phyloP scores from a whole-genome alignment of 2,113 vertebrate genomes.

The Poeciliopsis retropinna region DNA sequence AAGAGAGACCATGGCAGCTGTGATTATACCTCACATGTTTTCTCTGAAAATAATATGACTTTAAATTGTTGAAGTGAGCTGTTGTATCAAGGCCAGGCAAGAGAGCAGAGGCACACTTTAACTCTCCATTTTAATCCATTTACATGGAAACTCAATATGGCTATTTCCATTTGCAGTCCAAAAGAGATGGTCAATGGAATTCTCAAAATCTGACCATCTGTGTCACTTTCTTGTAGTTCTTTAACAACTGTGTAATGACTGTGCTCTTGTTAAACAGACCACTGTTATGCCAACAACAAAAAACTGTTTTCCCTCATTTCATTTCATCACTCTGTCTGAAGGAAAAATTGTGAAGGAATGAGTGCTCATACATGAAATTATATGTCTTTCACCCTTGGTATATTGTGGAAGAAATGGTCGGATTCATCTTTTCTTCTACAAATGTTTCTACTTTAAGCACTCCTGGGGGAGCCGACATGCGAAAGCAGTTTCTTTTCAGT shows the following conservation, averaged over 20 bases:
- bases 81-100: slow-evolving; percentile 49
- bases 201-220: slow-evolving; percentile 9
- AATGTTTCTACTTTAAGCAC: slow-evolving; percentile 56
- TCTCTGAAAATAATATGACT: slow-evolving; percentile 14
- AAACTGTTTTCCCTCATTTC: slow-evolving; percentile 50
- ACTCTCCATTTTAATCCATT: slow-evolving; percentile 61
- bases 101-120: slow-evolving; percentile 30
- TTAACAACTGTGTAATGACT: slow-evolving; percentile 38
- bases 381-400: slow-evolving; percentile 26
- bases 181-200: slow-evolving; percentile 18
- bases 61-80: slow-evolving; percentile 17
- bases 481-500: slow-evolving; percentile 55
- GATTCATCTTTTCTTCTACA: slow-evolving; percentile 61
- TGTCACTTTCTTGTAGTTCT: slow-evolving; percentile 11
- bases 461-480: slow-evolving; percentile 52
- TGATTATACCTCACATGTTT: slow-evolving; percentile 39
- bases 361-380: slow-evolving; percentile 36
- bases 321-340: slow-evolving; percentile 62
- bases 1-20: slow-evolving; percentile 23
- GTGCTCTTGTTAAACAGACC: slow-evolving; percentile 18
- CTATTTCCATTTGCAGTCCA: slow-evolving; percentile 34
- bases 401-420: slow-evolving; percentile 41
- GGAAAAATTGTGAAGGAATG: slow-evolving; percentile 36
- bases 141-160: slow-evolving; percentile 50
- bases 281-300: slow-evolving; percentile 43